A percentile compares a stretch with the other conserved stretches of the same genome.
Conservation (phyloP, 2,888 invertebrate genomes). For the Caenorhabditis afra region DNA sequence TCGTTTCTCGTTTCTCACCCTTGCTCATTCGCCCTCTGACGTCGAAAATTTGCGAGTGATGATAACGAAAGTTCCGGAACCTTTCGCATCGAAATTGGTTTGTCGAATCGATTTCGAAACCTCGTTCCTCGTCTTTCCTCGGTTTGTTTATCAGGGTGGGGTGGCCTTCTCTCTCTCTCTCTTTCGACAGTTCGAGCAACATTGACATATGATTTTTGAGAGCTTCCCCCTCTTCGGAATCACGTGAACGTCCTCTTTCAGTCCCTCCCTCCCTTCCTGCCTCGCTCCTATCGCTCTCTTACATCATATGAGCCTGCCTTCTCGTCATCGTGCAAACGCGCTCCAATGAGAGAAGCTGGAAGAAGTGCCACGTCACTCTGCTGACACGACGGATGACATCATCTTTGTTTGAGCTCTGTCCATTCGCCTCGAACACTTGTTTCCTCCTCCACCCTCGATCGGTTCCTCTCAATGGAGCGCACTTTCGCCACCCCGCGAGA, state of each 20-base stretch:
- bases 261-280: background rate
- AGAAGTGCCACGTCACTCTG: background rate
- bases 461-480: background rate
- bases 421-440: background rate
- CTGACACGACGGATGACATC: conserved; percentile 17
- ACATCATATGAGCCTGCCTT: too few species aligned
- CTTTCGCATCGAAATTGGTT: too few species aligned
- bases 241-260: conserved; percentile 29
- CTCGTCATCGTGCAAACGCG: too few species aligned
- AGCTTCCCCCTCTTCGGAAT: conserved; percentile 16
- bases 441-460: conserved; percentile 17
- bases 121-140: conserved; percentile 10
- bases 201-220: conserved; percentile 57
- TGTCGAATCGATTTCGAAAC: conserved; percentile 2
- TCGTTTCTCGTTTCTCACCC: background rate
- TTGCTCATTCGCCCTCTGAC: too few species aligned
- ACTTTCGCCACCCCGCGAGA: too few species aligned
- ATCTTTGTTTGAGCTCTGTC: conserved; percentile 38
- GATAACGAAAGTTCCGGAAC: too few species aligned
- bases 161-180: conserved; percentile 4
- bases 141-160: conserved; percentile 52
- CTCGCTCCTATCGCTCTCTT: background rate
- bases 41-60: too few species aligned
- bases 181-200: conserved; percentile 23
- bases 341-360: too few species aligned